Percentiles rank a stretch among this genome's conserved stretches.
Conservation (phyloP, 2,888 invertebrate genomes). For the Entomobrya multifasciata region DNA sequence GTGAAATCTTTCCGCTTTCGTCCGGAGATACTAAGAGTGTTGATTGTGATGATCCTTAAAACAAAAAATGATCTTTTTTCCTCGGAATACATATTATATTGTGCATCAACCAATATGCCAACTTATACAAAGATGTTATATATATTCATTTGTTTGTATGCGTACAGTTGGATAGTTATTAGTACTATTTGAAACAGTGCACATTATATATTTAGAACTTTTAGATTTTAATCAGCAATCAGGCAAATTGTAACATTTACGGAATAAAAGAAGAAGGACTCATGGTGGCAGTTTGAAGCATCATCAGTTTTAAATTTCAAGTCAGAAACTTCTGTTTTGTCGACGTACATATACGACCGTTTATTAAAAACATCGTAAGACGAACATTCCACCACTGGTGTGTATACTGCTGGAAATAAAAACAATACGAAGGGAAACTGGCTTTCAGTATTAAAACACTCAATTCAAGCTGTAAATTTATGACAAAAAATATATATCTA, state of each 20-base stretch:
- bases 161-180: no score
- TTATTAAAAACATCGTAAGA: not conserved
- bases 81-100: not conserved
- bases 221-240: no score
- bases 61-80: constrained; percentile 16
- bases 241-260: no score
- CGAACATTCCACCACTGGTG: not conserved
- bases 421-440: constrained; percentile 17
- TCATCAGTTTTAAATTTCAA: no score
- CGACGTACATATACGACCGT: not conserved
- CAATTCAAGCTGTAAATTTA: no score
- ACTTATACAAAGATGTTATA: not conserved
- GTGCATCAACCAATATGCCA: not conserved
- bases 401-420: constrained; percentile 17
- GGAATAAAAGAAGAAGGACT: no score
- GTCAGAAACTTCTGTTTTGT: not conserved
- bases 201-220: no score
- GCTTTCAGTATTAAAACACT: constrained; percentile 41
- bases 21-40: constrained; percentile 55
- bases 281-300: no score
- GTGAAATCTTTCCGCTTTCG: constrained; percentile 60
- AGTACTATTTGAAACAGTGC: no score
- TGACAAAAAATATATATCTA: no score
- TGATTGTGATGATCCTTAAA: constrained; percentile 39
- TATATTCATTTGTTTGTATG: no score